Base-by-base conservation (phyloP, 92 coral and sea anemone genomes). In the Isaurus tuberculatus region DNA sequence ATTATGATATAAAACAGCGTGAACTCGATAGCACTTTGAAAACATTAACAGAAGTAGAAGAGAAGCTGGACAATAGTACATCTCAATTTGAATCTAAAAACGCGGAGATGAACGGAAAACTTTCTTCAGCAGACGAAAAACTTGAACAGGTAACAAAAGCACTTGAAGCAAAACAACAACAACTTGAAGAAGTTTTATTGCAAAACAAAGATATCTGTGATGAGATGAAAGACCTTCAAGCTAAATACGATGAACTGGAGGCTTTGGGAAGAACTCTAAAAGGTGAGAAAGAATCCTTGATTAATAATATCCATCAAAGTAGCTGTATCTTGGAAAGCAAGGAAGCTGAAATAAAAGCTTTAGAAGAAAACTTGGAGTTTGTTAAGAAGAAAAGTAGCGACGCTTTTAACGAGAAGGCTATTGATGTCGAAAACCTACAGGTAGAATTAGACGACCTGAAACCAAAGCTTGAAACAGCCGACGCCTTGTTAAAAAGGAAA, bases 291-390 rank as follows among this genome's bases (percentile, higher is more conserved):
- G 84, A 75, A 4, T 33, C 30, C 49, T 68, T 88, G 70, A 9
- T 66, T 1, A 80, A 86, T 27, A 88, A 86, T 40, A 22, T 77
- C 0, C 86, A 84, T 68, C 81, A 83, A 19, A 70, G 81, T 30
- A 70, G 73, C 34, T 55, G 83, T 32, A 87, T 87, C 2, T 73
- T 90, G 19, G 86, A 90, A 31, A 73, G 74, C 23, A 93, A 90
- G 60, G 91, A 91, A 25, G 78, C 66, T 8, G 91, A 92, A 33
- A 37, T 87, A 16, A 86, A 44, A 33, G 46, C 74, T 31, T 11
- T 65, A 2, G 33, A 51, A 28, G 78, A 79, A 40, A 84, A 71
- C 33, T 70, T 88, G 20, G 71, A 60, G 15, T 23, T 48, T 15
- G 64, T 33, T 17, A 73, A 43, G 57, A 33, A 67, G 58, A 70